phyloP scores from a whole-genome alignment of 2,888 invertebrate genomes.

The Brenthis hecate region DNA sequence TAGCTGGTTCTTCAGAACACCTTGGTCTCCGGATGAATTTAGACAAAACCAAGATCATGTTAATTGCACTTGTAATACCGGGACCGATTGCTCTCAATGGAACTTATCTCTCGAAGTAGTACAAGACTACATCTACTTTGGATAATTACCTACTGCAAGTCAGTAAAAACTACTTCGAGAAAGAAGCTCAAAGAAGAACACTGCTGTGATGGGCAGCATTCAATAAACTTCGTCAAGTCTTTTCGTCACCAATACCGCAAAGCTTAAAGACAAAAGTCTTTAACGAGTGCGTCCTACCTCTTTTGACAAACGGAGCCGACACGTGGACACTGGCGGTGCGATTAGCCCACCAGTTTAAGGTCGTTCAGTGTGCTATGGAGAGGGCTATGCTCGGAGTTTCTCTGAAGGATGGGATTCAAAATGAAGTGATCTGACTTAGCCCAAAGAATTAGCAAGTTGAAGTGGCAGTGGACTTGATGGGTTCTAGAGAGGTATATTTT shows the following conservation, averaged over 20 bases:
- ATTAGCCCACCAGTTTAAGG: background rate
- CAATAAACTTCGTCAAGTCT: no score
- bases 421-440: background rate
- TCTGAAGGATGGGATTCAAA: background rate
- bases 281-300: no score
- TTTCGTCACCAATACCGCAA: background rate
- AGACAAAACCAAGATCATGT: background rate
- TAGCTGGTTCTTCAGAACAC: background rate
- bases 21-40: background rate
- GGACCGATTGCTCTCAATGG: background rate
- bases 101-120: background rate
- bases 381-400: background rate
- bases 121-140: background rate
- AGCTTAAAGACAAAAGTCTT: background rate
- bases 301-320: no score
- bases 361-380: background rate
- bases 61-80: background rate
- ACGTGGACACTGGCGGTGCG: no score
- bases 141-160: background rate
- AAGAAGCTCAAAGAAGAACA: no score
- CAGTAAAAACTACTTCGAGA: no score
- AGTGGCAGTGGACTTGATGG: no score
- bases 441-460: no score
- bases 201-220: no score
- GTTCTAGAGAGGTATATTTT: no score